These are phyloP conservation scores for Heterocephalus glaber DNA, from an alignment of 2,113 vertebrate genomes.

Conservation along the genomic window DNA sequence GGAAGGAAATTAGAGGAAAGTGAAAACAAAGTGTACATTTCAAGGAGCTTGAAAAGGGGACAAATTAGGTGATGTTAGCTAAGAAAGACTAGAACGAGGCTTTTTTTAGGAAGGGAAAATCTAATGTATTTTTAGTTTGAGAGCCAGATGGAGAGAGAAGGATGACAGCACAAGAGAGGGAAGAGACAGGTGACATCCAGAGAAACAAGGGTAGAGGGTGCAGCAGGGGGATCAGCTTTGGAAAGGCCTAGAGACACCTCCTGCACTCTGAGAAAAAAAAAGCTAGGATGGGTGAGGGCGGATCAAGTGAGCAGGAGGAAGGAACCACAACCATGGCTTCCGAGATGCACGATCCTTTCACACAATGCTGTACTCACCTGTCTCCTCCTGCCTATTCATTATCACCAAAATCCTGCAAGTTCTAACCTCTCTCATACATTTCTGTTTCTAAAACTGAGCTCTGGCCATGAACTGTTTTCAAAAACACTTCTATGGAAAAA, in stretches of 20 bases:
- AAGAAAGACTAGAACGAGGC: not conserved
- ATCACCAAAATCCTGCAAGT: not conserved
- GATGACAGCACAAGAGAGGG: not conserved
- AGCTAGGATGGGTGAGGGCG: not conserved
- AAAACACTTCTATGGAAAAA: not conserved
- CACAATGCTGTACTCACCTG: rapidly evolving
- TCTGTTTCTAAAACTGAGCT: not conserved
- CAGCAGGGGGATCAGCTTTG: not conserved
- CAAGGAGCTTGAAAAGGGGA: not conserved
- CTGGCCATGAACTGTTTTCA: not conserved
- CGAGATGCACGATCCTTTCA: not conserved
- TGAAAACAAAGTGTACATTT: slow-evolving; percentile 14
- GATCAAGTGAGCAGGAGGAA: not conserved
- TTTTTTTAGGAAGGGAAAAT: slow-evolving; percentile 39
- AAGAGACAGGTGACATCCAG: not conserved
- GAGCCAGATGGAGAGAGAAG: slow-evolving; percentile 58
- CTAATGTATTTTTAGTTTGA: slow-evolving; percentile 50
- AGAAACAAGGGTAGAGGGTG: not conserved
- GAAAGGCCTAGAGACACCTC: not conserved
- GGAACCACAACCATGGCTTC: not conserved
- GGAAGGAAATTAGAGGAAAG: not conserved
- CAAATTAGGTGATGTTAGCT: not conserved
- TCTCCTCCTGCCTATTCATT: not conserved
- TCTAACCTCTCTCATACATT: not conserved
- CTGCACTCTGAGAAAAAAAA: not conserved